Conservation (phyloP, 1,140 invertebrate species). For the Trachymyrmex septentrionalis region DNA sequence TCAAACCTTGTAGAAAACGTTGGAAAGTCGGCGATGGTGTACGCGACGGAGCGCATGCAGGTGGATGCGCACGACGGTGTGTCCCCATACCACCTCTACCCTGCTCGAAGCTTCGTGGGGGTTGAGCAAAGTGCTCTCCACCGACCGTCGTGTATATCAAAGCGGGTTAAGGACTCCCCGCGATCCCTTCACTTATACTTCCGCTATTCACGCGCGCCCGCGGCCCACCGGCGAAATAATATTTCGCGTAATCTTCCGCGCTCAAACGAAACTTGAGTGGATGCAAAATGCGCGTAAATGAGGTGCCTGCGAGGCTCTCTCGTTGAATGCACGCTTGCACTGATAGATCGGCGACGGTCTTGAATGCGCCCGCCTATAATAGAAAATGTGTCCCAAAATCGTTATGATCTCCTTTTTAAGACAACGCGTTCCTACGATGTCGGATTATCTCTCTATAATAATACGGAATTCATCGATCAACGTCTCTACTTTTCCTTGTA, state of each 20-base stretch:
- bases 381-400: slow-evolving; percentile 14
- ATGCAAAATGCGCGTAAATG: slow-evolving; percentile 81
- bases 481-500: neutral
- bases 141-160: slow-evolving; percentile 71
- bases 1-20: slow-evolving; percentile 37
- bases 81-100: slow-evolving; percentile 1
- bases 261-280: slow-evolving; percentile 80
- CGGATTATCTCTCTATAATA: slow-evolving; percentile 1
- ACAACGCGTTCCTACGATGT: neutral
- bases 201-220: slow-evolving; percentile 46
- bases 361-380: neutral
- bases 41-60: slow-evolving; percentile 34
- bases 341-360: slow-evolving; percentile 32
- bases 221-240: slow-evolving; percentile 76
- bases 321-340: slow-evolving; percentile 45
- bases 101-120: slow-evolving; percentile 45
- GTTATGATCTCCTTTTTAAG: neutral
- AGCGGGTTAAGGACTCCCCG: slow-evolving; percentile 67
- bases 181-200: slow-evolving; percentile 28
- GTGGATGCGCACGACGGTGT: slow-evolving; percentile 12
- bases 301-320: slow-evolving; percentile 70
- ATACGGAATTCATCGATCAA: neutral
- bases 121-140: slow-evolving; percentile 63
- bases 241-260: slow-evolving; percentile 79
- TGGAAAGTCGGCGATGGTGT: slow-evolving; percentile 13